Evolutionary conservation across 2,113 vertebrate genomes (phyloP).

Genomic region (Jacana jacana): DNA sequence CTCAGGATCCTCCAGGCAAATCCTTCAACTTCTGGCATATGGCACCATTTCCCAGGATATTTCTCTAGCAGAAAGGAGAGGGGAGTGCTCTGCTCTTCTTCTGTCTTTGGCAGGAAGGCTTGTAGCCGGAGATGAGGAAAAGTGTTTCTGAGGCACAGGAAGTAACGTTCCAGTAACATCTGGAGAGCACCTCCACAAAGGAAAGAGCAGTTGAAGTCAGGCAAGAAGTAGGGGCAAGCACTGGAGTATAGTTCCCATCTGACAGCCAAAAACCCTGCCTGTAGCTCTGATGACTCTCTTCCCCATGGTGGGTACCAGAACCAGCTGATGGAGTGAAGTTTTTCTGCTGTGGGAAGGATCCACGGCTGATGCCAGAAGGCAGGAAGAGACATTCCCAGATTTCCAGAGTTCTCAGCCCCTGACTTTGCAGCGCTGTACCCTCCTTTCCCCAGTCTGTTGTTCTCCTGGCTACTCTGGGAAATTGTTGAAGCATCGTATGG

Average conservation of each 20-base stretch:
- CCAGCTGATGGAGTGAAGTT: not conserved
- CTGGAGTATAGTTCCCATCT: not conserved
- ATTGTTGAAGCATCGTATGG: not conserved
- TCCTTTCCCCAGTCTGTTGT: not conserved
- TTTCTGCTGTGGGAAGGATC: not conserved
- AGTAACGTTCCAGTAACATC: not conserved
- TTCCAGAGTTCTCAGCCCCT: not conserved
- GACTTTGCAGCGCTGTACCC: accelerated
- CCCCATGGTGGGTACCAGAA: not conserved
- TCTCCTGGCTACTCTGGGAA: not conserved
- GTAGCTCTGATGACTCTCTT: not conserved
- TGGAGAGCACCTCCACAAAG: not conserved
- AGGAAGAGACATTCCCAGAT: not conserved
- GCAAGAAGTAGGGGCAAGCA: not conserved
- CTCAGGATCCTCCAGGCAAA: not conserved
- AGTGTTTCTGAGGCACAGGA: not conserved
- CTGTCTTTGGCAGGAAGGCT: not conserved
- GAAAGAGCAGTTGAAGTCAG: not conserved
- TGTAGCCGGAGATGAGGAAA: not conserved
- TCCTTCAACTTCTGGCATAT: not conserved
- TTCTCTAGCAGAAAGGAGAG: not conserved
- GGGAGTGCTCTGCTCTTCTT: not conserved
- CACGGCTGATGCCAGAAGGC: not conserved
- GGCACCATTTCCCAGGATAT: not conserved
- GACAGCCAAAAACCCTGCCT: not conserved